Evolutionary conservation across 1,140 invertebrate genomes (phyloP).

Genomic region (Bombus haemorrhoidalis): DNA sequence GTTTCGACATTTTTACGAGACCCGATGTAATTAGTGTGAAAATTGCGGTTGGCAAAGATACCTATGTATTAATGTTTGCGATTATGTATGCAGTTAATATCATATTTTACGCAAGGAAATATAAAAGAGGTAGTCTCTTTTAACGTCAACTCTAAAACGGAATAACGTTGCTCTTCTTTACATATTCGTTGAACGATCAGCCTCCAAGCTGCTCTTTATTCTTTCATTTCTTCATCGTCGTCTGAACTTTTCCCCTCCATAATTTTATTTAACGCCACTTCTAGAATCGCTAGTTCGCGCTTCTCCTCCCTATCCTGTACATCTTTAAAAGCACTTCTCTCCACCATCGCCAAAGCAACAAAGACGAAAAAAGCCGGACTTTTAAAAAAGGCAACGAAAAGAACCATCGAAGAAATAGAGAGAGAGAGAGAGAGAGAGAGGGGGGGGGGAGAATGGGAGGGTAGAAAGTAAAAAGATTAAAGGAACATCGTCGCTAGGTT

Average conservation of each 20-base stretch:
- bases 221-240: not conserved
- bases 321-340: constrained; percentile 32
- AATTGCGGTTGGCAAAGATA: not conserved
- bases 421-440: too few species aligned
- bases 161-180: too few species aligned
- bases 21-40: not conserved
- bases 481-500: constrained; percentile 29
- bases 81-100: not conserved
- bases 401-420: not conserved
- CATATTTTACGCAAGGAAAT: not conserved
- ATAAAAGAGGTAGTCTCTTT: too few species aligned
- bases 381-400: not conserved
- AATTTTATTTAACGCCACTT: constrained; percentile 25
- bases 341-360: not conserved
- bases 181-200: not conserved
- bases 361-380: not conserved
- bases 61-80: not conserved
- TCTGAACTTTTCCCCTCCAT: not conserved
- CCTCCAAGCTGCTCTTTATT: not conserved
- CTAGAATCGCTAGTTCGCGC: not conserved
- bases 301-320: not conserved
- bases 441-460: too few species aligned
- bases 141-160: too few species aligned
- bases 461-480: not conserved
- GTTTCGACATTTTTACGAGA: not conserved